These are phyloP conservation scores for Neotoma lepida DNA, from an alignment of 2,113 vertebrate species.

Conservation along the genomic window DNA sequence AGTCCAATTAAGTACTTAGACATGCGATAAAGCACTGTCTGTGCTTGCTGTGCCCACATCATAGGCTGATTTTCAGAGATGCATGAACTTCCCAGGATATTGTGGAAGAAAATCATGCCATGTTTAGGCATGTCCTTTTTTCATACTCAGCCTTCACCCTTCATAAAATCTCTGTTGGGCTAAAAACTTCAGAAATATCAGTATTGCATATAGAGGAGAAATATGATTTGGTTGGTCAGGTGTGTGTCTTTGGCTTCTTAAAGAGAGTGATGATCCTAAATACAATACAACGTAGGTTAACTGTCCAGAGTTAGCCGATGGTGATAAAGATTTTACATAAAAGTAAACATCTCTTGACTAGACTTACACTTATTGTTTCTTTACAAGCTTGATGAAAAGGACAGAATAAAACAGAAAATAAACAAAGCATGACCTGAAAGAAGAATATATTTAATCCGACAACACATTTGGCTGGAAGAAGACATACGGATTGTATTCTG, in stretches of 20 bases:
- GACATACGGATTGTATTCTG: neutral
- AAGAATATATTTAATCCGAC: neutral
- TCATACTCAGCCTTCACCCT: neutral
- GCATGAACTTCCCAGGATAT: neutral
- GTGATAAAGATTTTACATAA: neutral
- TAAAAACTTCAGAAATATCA: constrained; percentile 41
- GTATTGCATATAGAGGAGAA: neutral
- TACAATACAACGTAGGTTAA: neutral
- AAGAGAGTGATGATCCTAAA: neutral
- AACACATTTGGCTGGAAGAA: neutral
- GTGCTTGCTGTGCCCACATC: neutral
- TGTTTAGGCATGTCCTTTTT: neutral
- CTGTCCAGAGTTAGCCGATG: neutral
- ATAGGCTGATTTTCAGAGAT: neutral
- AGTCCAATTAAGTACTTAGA: neutral
- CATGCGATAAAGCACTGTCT: neutral
- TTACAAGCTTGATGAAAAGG: neutral
- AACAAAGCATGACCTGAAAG: neutral
- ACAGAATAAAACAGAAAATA: neutral
- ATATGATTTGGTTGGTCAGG: neutral
- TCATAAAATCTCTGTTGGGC: neutral
- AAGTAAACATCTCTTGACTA: neutral
- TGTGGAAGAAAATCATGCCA: neutral
- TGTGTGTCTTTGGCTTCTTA: neutral
- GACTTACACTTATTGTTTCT: neutral